Evolutionary conservation across 2,888 invertebrate species (phyloP).

Genomic region (Dasypolia templi): DNA sequence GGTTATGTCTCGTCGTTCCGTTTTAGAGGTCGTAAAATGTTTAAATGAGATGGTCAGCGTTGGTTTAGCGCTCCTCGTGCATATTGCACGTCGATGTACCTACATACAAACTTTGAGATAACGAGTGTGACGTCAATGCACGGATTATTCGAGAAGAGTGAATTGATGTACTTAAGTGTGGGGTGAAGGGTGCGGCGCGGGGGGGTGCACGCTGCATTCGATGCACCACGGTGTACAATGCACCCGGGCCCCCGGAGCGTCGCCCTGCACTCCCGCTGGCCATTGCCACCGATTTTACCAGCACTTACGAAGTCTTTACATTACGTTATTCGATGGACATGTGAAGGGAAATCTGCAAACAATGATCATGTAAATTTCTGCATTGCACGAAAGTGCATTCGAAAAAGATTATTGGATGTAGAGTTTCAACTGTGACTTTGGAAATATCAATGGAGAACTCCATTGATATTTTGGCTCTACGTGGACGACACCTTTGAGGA

Average conservation of each 20-base stretch:
- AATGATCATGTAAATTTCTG: constrained; percentile 27
- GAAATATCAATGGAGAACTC: too few relatives aligned
- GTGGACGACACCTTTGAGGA: not conserved
- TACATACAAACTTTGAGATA: constrained; percentile 79
- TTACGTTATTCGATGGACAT: constrained; percentile 59
- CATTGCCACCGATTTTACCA: constrained; percentile 83
- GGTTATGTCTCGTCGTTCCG: constrained; percentile 59
- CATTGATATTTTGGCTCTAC: not conserved
- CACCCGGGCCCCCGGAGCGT: constrained; percentile 72
- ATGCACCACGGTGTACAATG: constrained; percentile 80
- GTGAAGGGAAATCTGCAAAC: constrained; percentile 46
- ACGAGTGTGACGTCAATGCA: constrained; percentile 85
- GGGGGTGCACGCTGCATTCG: constrained; percentile 76
- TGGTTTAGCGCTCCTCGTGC: constrained; percentile 63
- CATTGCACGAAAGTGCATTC: constrained; percentile 15
- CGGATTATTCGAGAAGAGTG: constrained; percentile 86
- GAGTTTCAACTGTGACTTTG: not conserved
- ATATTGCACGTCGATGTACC: constrained; percentile 72
- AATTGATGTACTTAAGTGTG: constrained; percentile 75
- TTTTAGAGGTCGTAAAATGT: constrained; percentile 68
- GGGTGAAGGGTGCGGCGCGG: constrained; percentile 62
- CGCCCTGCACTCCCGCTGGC: constrained; percentile 75
- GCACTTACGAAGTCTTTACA: constrained; percentile 73
- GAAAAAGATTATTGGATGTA: constrained; percentile 5
- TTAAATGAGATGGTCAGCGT: constrained; percentile 69